Evolutionary conservation across 2,888 invertebrate genomes (phyloP).

Genomic region (Eupithecia exiguata): DNA sequence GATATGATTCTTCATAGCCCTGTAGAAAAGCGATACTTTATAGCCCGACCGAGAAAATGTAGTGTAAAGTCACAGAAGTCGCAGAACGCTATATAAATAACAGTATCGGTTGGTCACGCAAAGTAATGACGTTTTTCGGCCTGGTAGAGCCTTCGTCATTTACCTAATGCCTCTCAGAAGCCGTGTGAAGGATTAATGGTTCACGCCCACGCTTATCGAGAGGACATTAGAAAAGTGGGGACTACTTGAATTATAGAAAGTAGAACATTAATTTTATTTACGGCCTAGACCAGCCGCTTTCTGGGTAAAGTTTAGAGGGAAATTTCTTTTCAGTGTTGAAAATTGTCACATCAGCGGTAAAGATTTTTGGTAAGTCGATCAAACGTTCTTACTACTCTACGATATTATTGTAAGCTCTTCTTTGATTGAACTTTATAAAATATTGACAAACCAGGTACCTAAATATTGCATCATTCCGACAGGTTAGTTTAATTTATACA

Average conservation of each 20-base stretch:
- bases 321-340: slow-evolving; percentile 1
- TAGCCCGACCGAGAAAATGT: neutral
- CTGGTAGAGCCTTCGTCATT: slow-evolving; percentile 9
- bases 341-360: neutral
- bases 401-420: neutral
- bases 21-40: too few species aligned
- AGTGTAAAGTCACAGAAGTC: neutral
- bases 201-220: slow-evolving; percentile 14
- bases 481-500: neutral
- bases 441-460: neutral
- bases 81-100: neutral
- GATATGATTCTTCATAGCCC: neutral
- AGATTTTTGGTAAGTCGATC: neutral
- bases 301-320: neutral
- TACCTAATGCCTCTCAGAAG: slow-evolving; percentile 36
- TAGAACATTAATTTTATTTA: slow-evolving; percentile 9
- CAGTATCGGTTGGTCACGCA: neutral
- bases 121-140: slow-evolving; percentile 10
- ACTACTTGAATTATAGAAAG: slow-evolving; percentile 15
- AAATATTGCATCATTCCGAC: neutral
- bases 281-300: neutral
- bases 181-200: slow-evolving; percentile 24
- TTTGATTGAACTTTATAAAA: neutral
- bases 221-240: slow-evolving; percentile 13
- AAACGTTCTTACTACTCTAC: neutral